These are phyloP conservation scores for Heterohyrax brucei DNA, from an alignment of 2,797 vertebrate genomes.

Conservation along the genomic window DNA sequence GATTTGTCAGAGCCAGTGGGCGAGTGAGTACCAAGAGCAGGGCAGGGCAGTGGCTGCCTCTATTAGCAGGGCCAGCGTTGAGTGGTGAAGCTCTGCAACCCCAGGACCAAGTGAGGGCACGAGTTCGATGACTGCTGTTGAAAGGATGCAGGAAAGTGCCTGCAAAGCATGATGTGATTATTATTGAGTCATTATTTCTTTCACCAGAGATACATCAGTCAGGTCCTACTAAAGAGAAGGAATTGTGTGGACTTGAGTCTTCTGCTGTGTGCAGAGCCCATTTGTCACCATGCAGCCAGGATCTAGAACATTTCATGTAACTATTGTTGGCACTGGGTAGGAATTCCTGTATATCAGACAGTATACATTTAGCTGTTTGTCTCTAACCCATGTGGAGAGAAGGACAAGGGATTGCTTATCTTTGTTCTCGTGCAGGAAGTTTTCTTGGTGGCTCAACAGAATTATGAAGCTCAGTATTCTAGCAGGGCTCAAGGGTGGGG, in stretches of 20 bases:
- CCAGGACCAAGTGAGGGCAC: neutral
- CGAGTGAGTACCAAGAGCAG: neutral
- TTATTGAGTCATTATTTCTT: neutral
- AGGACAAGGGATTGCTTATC: neutral
- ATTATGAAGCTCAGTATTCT: neutral
- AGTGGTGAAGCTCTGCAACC: neutral
- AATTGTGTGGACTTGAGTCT: neutral
- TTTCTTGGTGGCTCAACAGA: neutral
- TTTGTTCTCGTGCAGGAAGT: neutral
- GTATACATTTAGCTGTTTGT: fast-evolving
- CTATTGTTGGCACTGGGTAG: neutral
- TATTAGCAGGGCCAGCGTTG: neutral
- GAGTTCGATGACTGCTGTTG: neutral
- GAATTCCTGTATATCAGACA: neutral
- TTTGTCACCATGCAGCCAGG: neutral
- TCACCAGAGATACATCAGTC: neutral
- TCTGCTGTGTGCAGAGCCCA: neutral
- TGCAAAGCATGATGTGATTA: neutral
- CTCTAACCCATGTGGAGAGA: neutral
- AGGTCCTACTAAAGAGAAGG: neutral
- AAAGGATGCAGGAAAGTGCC: neutral
- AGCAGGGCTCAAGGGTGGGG: neutral
- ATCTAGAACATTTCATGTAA: neutral
- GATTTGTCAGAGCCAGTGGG: neutral
- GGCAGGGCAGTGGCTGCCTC: neutral